Base-by-base conservation (phyloP, 2,113 vertebrate genomes). In the Gymnocephalus cernua region DNA sequence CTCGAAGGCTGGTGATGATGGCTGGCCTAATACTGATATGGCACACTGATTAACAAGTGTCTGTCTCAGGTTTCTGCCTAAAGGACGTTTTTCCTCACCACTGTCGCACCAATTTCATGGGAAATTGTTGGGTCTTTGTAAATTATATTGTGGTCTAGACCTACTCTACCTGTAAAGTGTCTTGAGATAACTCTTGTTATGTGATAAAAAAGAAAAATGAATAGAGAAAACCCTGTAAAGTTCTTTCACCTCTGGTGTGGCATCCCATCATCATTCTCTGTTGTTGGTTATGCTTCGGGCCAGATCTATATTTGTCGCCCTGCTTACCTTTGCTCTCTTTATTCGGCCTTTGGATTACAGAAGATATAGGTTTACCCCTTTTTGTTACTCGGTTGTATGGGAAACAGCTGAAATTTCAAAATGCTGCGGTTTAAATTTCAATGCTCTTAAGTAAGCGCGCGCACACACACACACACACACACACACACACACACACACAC, bases 401-500 rank as follows among this genome's bases (percentile, higher is more conserved):
- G 53, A 67, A 62, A 50, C 27, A 1, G 63, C 12, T 83, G 4
- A 45, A 25, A 53, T 73, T 62, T 74, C 23, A 54, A 78, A 67
- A 54, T n/a, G 27, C 53, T 48, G 3, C 23, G 59, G 53, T 74
- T 74, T 73, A 64, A 77, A 59, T 72, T 32, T 61, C n/a, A 61
- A 3, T 25, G 4, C 13, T 29, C 23, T 58, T 29, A 48, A 11
- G n/a, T 23, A 38, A 19, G 56, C n/a, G 27, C 7, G 11, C 11
- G 10, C 45, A 59, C 29, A 38, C 64, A 67, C 74, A 32, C 50
- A 47, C 11, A 19, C 29, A 38, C 15, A 19, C 25, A 61, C 58
- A 51, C 35, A 29, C 53, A 77, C 70, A 21, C 70, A 76, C 64
- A 10, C 48, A 19, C 25, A 23, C 38, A 2, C 48, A 21, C 47